Base-by-base conservation (phyloP, 2,113 vertebrate genomes). In the Pollachius pollachius region DNA sequence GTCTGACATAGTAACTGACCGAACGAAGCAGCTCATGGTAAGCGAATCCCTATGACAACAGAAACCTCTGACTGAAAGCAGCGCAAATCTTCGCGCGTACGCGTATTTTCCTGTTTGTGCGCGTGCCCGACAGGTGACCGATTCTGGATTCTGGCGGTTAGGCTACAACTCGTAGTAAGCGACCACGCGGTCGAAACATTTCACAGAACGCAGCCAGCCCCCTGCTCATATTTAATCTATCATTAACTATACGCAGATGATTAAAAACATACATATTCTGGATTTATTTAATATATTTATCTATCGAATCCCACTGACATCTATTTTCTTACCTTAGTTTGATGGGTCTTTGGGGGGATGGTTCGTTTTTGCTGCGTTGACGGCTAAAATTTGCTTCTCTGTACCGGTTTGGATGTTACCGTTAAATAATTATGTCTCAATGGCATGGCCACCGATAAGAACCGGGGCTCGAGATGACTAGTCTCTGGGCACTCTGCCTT, bases 81-180 rank as follows among this genome's bases (percentile, higher is more conserved):
- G 21, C n/a, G 18, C 17, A 64, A 58, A 25, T 25, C 23, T 80
- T 19, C 72, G 85, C 87, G 88, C 89, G 84, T 59, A 30, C 76
- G 52, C 80, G 82, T 67, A 60, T 73, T 72, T 85, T 5, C 54
- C 15, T n/a, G 87, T 83, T 81, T 64, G 80, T 82, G 88, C 90
- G 88, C 90, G 88, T 80, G 5, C 78, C 76, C 87, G 85, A 64
- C 58, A 73, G 82, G 82, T 88, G 79, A 88, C 81, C 83, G 68
- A 72, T 52, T n/a, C 67, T 59, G 30, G 17, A 65, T 65, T 68
- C 18, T 60, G 65, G 48, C 48, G 37, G 61, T 65, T 67, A 62
- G 65, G 25, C 25, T 54, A 16, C n/a, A 18, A 13, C 58, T 60
- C 58, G 16, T 11, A 60, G n/a, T 60, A 19, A 21, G 57, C 57